Conservation (phyloP, 2,797 vertebrate species). For the Sciaenops ocellatus region DNA sequence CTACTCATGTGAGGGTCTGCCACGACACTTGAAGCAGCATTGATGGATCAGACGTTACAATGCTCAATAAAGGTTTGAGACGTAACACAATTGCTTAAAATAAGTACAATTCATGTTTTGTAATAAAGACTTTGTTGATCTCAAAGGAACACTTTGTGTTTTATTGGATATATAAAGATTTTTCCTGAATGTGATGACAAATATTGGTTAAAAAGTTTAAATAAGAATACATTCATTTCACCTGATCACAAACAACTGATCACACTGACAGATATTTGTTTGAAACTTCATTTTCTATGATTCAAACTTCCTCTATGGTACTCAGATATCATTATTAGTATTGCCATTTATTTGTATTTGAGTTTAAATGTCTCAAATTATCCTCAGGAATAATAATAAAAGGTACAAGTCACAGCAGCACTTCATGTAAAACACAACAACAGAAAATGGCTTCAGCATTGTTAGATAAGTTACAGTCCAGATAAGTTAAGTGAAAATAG, state of each 20-base stretch:
- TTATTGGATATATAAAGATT: not conserved
- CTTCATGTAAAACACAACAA: not conserved
- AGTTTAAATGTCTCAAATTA: not conserved
- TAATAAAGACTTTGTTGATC: constrained; percentile 69
- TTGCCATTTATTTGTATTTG: not conserved
- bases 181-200: not conserved
- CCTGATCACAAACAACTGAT: not conserved
- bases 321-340: not conserved
- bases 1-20: not conserved
- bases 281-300: not conserved
- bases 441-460: not conserved
- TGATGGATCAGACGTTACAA: constrained; percentile 25
- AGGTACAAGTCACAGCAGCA: not conserved
- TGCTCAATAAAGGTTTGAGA: constrained; percentile 18
- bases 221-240: not conserved
- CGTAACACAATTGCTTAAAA: constrained; percentile 37
- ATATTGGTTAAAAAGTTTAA: not conserved
- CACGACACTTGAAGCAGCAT: constrained; percentile 17
- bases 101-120: constrained; percentile 56
- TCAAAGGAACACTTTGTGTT: constrained; percentile 41
- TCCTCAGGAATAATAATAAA: not conserved
- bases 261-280: not conserved
- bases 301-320: not conserved
- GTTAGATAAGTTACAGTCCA: not conserved
- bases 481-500: not conserved